Evolutionary conservation across 2,797 vertebrate genomes (phyloP), one percentile per base, ranked within the genome.

Genomic region (Gambelia wislizenii): DNA sequence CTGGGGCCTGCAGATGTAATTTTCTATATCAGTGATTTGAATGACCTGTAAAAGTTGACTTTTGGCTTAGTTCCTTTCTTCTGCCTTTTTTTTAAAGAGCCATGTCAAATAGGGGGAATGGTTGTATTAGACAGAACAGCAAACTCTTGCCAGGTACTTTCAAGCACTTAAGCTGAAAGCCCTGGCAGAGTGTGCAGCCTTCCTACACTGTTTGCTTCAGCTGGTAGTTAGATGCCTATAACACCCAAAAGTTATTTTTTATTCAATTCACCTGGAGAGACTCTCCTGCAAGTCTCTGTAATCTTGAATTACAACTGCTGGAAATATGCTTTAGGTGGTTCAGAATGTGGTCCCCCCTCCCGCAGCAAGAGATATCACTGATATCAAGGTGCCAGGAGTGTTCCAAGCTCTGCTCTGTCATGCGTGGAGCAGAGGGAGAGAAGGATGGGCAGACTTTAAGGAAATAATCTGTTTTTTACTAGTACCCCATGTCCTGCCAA

Each of bases 41-140:
- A 39, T 0, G 0, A 74, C 89, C 61, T 83, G 0, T 83, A 64
- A 39, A 88, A n/a, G 42, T 42, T 87, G 74, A 7, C 42, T 42
- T 25, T 91, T 39, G 20, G n/a, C 56, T 89, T 54, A 9, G 27
- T 89, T 88, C 47, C 75, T 91, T 70, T 36, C 84, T 47, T 72
- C 61, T 49, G 8, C 8, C 22, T 59, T 59, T 20, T 59, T 20
- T 59, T 59, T 59, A 22, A 22, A 70, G 52, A 87, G 42, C 81
- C 84, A 14, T 49, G 2, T 72, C 59, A 0, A 75, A 56, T n/a
- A 69, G 25, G 30, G 61, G 47, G 8, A 61, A 74, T 44, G 39
- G 2, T 42, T 69, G 49, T 33, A 80, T 80, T 79, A 67, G 59
- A 3, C 78, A 56, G 39, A 82, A 56, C 42, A 36, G 44, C n/a